Evolutionary conservation across 1,140 invertebrate genomes (phyloP), one percentile per base, ranked within the genome.

Genomic region (Panagrolaimus sp.): DNA sequence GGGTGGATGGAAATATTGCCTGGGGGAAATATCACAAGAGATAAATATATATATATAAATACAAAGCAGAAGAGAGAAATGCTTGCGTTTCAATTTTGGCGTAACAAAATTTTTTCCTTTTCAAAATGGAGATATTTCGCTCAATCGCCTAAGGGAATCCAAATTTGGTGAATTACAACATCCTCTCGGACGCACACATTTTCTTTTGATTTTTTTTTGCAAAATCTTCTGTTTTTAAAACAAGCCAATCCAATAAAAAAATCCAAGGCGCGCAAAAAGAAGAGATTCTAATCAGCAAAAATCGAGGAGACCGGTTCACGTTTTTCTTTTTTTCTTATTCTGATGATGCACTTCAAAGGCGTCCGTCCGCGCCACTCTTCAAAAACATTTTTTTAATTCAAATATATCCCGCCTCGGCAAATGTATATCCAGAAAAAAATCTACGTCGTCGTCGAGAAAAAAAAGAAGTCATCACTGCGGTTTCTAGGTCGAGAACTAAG

Each of bases 401-500:
- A 7, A 38, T 38, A 4, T 38, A 38, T 38, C 32, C 32, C 32
- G 32, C 52, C 21, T 58, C 52, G 52, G 28, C 28, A 26, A 21
- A 17, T 28, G 26, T n/a, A 58, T 58, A 58, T 58, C 52, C 52
- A n/a, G 52, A 58, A 58, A 58, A 58, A 58, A 28, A 58, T 28
- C 28, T 21, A 58, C 15, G 32, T 4, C n/a, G 32, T 4, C 17
- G 52, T 26, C 52, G 52, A 58, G 52, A 58, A 58, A 58, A 21
- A 28, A 9, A 15, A 15, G 3, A 48, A n/a, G 32, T 38, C 32
- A 4, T 38, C 7, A 38, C 32, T 58, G 52, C 52, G 52, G 52
- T 58, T 58, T 58, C 52, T 58, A 58, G 52, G 52, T 58, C 52
- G 52, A 58, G 52, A 58, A 28, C 52, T 58, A 28, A 58, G 15